A percentile compares a stretch with the other conserved stretches of the same genome.
These are phyloP conservation scores for Plagodis dolabraria DNA, from an alignment of 2,888 invertebrate genomes.

Conservation along the genomic window DNA sequence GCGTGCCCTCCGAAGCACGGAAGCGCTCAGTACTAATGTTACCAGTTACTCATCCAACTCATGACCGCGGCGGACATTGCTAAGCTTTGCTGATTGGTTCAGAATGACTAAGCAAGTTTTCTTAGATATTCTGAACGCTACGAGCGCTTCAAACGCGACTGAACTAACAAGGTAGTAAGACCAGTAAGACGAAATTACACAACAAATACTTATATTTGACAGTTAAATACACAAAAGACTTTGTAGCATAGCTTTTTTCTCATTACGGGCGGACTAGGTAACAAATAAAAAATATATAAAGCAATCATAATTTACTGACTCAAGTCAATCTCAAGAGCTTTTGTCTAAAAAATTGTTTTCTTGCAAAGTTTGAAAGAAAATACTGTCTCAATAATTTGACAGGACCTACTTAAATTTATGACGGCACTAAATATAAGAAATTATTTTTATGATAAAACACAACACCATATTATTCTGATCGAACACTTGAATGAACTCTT, in stretches of 20 bases:
- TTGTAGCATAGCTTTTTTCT: not conserved
- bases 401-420: constrained; percentile 8
- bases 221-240: too few relatives aligned
- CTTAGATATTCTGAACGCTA: too few relatives aligned
- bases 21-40: too few relatives aligned
- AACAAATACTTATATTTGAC: too few relatives aligned
- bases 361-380: constrained; percentile 4
- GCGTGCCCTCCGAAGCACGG: too few relatives aligned
- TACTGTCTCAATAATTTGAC: not conserved
- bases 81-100: too few relatives aligned
- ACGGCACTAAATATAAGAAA: constrained; percentile 14
- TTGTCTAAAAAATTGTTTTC: constrained; percentile 4
- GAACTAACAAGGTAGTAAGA: too few relatives aligned
- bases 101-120: too few relatives aligned
- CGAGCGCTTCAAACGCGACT: too few relatives aligned
- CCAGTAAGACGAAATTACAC: too few relatives aligned
- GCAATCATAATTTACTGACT: constrained; percentile 8
- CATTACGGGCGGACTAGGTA: not conserved
- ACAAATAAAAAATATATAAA: constrained; percentile 1
- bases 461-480: constrained; percentile 6
- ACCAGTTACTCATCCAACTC: too few relatives aligned
- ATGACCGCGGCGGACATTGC: too few relatives aligned
- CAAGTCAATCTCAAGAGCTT: not conserved
- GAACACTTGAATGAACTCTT: not conserved
- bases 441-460: constrained; percentile 13